Evolutionary conservation across 2,888 invertebrate genomes (phyloP), one percentile per base, ranked within the genome.

Genomic region (Noctuana brunneofusca): DNA sequence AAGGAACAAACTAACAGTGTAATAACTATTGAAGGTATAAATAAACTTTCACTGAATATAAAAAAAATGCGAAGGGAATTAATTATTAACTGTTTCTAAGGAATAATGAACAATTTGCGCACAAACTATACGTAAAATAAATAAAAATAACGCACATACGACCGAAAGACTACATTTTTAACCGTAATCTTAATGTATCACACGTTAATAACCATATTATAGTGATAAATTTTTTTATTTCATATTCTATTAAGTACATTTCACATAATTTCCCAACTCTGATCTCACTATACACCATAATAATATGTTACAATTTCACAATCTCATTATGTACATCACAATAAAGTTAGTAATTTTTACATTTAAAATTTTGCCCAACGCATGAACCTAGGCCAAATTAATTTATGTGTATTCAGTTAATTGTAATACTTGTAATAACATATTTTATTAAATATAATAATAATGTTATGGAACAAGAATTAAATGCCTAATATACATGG

Each of bases 191-290:
- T 49, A 62, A 52, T 20, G 59, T 64, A 64, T 63, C 64, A 50
- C 55, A 70, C 78, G 78, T 58, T 78, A 70, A 76, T 75, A 60
- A 54, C 50, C 58, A 56, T 54, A 59, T 22, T 49, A 59, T 54
- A 54, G 41, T 63, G 56, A 63, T 63, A 63, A 75, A 79, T 75
- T 70, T 71, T 72, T 70, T 72, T 71, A 76, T 75, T n/a, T 65
- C 64, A 66, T 71, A 73, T 63, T 58, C 65, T 64, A 78, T 86
- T 87, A 87, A 87, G 87, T 87, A 87, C 87, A 86, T 79, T 74
- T 67, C 80, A 75, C 79, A 79, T 77, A 80, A 79, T 76, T 81
- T 77, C 65, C 64, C 58, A 64, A 71, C 48, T 63, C 65, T 65
- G 58, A 70, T 66, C 71, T 69, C 70, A 69, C 71, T 76, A 69